Base-by-base conservation (phyloP, 2,888 invertebrate genomes). In the Xestia c-nigrum region DNA sequence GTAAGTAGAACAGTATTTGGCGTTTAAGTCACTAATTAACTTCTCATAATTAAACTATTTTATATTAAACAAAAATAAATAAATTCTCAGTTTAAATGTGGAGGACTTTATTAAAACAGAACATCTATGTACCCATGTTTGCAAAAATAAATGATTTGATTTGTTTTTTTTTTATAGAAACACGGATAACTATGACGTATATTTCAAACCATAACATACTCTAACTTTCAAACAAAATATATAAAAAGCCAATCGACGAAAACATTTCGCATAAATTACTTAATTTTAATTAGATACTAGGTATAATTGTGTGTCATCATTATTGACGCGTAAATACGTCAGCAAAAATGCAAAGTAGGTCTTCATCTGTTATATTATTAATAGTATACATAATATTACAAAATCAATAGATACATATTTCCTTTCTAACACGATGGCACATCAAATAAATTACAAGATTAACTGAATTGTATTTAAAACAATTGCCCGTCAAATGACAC, bases 401-500 rank as follows among this genome's bases (percentile, higher is more conserved):
- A 46, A 70, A 43, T 50, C 12, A 55, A 40, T 50, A n/a, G 5
- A 50, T 43, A 47, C 14, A 12, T 16, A 16, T 47, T 47, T 31
- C 0, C 0, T 40, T 80, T 55, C 14, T 16, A 50, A 55, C 55
- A 73, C 16, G n/a, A 73, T 80, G 63, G 74, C 63, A 72, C 80
- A 31, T 80, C 38, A 55, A n/a, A n/a, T 31, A 24, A 72, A 63
- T 14, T 19, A 72, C n/a, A 63, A 47, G 59, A 79, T 40, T 7
- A 52, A 63, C 21, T 24, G 16, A 59, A 63, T 64, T 57, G 14
- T 47, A 46, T 57, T 50, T 14, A 47, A 64, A n/a, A 52, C 21
- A 14, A 52, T 64, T 63, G 24, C 16, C 21, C 43, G 40, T n/a
- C 21, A 63, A 72, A 47, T 47, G 14, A 55, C 40, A 31, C 21